Evolutionary conservation across 2,888 invertebrate genomes (phyloP).

Genomic region (Automeris io): DNA sequence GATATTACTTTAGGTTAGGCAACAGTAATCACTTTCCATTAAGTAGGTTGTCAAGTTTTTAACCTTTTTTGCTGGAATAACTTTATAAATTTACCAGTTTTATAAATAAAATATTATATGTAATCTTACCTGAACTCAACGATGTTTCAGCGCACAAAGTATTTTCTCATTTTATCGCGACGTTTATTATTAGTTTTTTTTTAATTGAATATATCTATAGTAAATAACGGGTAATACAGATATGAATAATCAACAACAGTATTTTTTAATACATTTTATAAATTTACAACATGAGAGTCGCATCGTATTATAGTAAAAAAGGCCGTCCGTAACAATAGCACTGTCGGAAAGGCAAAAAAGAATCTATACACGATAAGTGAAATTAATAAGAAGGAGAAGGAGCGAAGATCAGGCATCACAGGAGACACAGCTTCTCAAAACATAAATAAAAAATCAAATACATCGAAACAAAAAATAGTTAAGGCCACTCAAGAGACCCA

Average conservation of each 20-base stretch:
- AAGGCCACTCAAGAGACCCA: conserved; percentile 24
- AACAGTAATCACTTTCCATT: no score
- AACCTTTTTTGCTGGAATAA: neutral
- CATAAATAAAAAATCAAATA: conserved; percentile 18
- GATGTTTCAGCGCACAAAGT: conserved; percentile 28
- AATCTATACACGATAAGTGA: conserved; percentile 37
- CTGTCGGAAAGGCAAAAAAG: conserved; percentile 53
- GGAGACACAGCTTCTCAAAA: conserved; percentile 25
- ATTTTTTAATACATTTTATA: conserved; percentile 65
- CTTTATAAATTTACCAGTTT: neutral
- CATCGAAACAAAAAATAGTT: conserved; percentile 18
- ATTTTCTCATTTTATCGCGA: conserved; percentile 45
- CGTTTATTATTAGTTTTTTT: conserved; percentile 35
- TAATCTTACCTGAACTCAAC: conserved; percentile 39
- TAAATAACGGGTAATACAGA: conserved; percentile 75
- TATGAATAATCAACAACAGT: conserved; percentile 68
- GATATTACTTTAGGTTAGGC: no score
- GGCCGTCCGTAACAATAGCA: conserved; percentile 61
- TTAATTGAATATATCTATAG: conserved; percentile 50
- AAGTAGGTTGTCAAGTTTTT: no score
- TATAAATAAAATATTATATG: neutral
- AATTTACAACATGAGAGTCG: conserved; percentile 62
- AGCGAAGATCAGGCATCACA: conserved; percentile 66
- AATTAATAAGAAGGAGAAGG: conserved; percentile 46
- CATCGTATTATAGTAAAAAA: conserved; percentile 34